These are phyloP conservation scores for Magallana angulata DNA, from an alignment of 1,140 invertebrate species.

Conservation along the genomic window DNA sequence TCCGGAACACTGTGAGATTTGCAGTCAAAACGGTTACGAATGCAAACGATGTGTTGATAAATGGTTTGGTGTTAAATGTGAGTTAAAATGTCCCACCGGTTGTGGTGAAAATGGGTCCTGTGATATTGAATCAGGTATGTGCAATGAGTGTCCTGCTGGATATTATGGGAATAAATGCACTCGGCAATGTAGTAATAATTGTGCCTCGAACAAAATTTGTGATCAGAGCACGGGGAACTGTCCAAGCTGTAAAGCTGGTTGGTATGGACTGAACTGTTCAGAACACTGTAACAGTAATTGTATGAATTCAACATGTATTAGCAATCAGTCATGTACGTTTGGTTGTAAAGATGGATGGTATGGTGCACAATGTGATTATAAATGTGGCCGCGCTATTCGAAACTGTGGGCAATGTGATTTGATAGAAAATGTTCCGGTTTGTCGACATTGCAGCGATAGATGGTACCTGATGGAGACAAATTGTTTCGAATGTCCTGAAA, in stretches of 20 bases:
- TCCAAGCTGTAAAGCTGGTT: too few species aligned
- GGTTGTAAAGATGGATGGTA: too few species aligned
- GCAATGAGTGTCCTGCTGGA: neutral
- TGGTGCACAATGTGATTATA: too few species aligned
- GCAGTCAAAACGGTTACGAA: neutral
- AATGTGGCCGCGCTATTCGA: too few species aligned
- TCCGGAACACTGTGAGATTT: neutral
- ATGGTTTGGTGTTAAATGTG: neutral
- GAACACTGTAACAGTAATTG: too few species aligned
- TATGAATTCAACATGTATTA: too few species aligned
- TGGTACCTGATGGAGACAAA: neutral
- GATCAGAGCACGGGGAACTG: too few species aligned
- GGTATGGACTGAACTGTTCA: too few species aligned
- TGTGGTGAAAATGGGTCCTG: neutral
- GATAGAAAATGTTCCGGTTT: neutral
- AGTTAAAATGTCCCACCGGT: neutral
- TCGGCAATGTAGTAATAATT: neutral
- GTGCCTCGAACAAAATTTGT: neutral
- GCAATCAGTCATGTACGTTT: too few species aligned
- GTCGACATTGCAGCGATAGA: neutral
- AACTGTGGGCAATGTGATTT: too few species aligned
- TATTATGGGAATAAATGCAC: neutral
- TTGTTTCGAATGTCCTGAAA: neutral
- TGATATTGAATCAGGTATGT: neutral
- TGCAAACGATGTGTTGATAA: neutral